These are phyloP conservation scores for Podarcis cretensis DNA, from an alignment of 2,113 vertebrate species.

Conservation along the genomic window DNA sequence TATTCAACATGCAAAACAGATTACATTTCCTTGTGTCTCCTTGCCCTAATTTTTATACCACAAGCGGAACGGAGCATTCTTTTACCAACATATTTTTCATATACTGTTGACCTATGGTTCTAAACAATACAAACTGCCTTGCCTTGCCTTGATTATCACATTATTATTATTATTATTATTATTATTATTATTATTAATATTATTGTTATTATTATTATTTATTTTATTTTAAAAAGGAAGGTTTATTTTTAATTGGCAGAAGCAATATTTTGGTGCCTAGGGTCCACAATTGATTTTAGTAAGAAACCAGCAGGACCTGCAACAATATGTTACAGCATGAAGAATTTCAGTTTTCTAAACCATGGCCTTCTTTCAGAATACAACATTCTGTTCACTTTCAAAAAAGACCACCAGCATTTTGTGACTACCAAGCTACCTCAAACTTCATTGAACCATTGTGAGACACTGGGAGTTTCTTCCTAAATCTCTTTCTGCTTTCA, in stretches of 20 bases:
- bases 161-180: not conserved
- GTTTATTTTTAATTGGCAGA: not conserved
- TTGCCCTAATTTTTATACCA: not conserved
- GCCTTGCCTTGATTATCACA: not conserved
- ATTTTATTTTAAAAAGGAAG: not conserved
- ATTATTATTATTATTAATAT: too few relatives aligned
- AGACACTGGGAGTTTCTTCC: not conserved
- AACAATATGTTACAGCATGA: not conserved
- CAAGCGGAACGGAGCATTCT: not conserved
- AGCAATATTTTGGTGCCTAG: not conserved
- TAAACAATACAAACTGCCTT: not conserved
- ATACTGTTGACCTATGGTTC: not conserved
- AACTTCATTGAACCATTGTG: not conserved
- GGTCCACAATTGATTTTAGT: not conserved
- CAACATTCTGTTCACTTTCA: not conserved
- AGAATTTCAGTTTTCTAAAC: not conserved
- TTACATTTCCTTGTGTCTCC: not conserved
- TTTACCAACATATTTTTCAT: not conserved
- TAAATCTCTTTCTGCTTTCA: not conserved
- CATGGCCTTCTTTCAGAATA: not conserved
- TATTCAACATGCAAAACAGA: slow-evolving; percentile 3
- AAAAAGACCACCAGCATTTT: not conserved
- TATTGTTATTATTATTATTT: too few relatives aligned
- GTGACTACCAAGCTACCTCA: not conserved
- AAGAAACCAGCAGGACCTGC: not conserved